These are phyloP conservation scores for Leptogaster cylindrica DNA, from an alignment of 2,888 invertebrate genomes.

Conservation along the genomic window DNA sequence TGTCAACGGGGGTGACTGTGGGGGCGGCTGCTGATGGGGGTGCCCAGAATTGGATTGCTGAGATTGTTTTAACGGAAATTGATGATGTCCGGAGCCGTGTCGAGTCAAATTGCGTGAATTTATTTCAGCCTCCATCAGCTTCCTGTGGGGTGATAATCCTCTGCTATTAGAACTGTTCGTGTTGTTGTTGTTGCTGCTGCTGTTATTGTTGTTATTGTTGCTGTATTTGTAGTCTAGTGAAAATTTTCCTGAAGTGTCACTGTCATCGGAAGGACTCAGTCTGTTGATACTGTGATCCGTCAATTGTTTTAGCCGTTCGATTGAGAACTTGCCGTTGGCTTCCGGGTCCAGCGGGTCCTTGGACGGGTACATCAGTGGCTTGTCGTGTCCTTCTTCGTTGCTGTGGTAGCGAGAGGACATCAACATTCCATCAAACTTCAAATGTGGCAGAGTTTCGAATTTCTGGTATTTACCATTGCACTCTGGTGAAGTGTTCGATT, in stretches of 20 bases:
- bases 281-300: slow-evolving; percentile 58
- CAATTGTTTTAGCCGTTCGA: slow-evolving; percentile 60
- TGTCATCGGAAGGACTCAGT: slow-evolving; percentile 55
- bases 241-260: slow-evolving; percentile 44
- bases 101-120: slow-evolving; percentile 47
- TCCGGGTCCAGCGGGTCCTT: slow-evolving; percentile 45
- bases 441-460: slow-evolving; percentile 43
- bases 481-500: slow-evolving; percentile 57
- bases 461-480: slow-evolving; percentile 39
- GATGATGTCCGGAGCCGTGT: slow-evolving; percentile 43
- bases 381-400: slow-evolving; percentile 10
- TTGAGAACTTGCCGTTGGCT: slow-evolving; percentile 55
- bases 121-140: slow-evolving; percentile 53
- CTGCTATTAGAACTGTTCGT: slow-evolving; percentile 50
- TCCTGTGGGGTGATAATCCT: slow-evolving; percentile 51
- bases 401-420: slow-evolving; percentile 41
- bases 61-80: slow-evolving; percentile 48
- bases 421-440: slow-evolving; percentile 45
- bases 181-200: slow-evolving; percentile 46
- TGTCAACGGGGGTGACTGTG: slow-evolving; percentile 36
- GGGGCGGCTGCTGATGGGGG: slow-evolving; percentile 44
- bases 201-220: slow-evolving; percentile 50
- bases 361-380: slow-evolving; percentile 11
- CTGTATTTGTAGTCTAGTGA: slow-evolving; percentile 49
- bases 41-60: slow-evolving; percentile 41